Evolutionary conservation across 2,797 vertebrate genomes (phyloP), one percentile per base, ranked within the genome.

Genomic region (Leucoraja ocellata): DNA sequence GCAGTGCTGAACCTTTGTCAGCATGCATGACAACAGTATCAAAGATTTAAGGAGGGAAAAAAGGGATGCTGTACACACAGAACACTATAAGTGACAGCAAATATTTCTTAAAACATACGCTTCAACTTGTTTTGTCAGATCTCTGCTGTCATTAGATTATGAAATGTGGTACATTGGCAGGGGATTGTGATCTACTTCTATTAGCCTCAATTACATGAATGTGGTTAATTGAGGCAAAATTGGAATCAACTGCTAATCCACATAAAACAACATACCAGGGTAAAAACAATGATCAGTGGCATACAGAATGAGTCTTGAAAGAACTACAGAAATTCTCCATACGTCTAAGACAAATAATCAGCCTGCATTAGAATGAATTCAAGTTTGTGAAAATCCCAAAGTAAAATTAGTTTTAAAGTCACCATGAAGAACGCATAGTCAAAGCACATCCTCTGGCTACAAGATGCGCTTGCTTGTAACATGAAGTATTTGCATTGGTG

Each of bases 21-120:
- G 93, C 95, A 95, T 95, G 96, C 96, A 96, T 96, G 96, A 97
- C 97, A 97, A 96, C 96, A 97, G 96, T 96, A 97, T 96, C 96
- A 97, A 97, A 96, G 96, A 96, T 96, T 96, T 96, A 96, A 96
- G 90, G 95, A 95, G 95, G 95, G 94, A 93, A 83, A 94, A 93
- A 93, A 95, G 90, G 90, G 95, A 95, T 94, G 95, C 95, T 95
- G 77, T 93, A 94, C 94, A 95, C 94, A 95, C 94, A 94, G 94
- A 84, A 93, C 93, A 93, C 94, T 84, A 94, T 94, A 94, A 95
- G 94, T 95, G 96, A 96, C 96, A 97, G 96, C 96, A 96, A 97
- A 92, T 97, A 95, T 95, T 95, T 95, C 94, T 96, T 96, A 96
- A 96, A 96, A 96, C 97, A 97, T 97, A 97, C 97, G 97, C 96